Base-by-base conservation (phyloP, 1,140 invertebrate species). In the Pseudomyrmex sp. region DNA sequence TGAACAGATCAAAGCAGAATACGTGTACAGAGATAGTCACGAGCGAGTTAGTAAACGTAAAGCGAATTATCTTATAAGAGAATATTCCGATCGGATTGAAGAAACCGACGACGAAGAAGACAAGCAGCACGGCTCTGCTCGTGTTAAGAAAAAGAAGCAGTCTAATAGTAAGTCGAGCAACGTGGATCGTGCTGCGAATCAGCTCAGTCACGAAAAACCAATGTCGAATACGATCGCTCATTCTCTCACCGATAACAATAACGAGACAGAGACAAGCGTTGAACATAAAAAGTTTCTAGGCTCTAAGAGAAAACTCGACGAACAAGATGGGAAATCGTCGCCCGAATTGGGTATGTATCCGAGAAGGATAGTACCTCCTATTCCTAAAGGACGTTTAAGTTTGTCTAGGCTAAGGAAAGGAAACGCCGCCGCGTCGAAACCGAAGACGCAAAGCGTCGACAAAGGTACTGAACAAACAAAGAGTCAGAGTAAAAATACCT, bases 31-130 rank as follows among this genome's bases (percentile, higher is more conserved):
- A 69, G 52, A 84, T 65, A 70, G 8, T 13, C 23, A 50, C 20
- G 82, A 89, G 18, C 87, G 91, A 66, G 62, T 56, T 84, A 69
- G 77, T 84, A 92, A 92, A 86, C 91, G 91, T 86, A 92, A 92
- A 83, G 87, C 91, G 10, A 65, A 70, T 70, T 72, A 54, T 83
- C 73, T 87, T 72, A 83, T 63, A 18, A 58, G 54, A 82, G 48
- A 50, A 58, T 48, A 59, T 63, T 77, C 82, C 52, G 35, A 84
- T 63, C 63, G 85, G 73, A 23, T 35, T 35, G 50, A 52, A 12
- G 50, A 52, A 52, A 52, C 10, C 13, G 50, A 52, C 12, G 85
- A 89, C 15, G 90, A 92, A 48, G 77, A 85, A 15, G 75, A 85
- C 44, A 48, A 58, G 46, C 35, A 63, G 59, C 58, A 63, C n/a